Conservation (phyloP, 1,140 invertebrate species). For the Cydia amplana region DNA sequence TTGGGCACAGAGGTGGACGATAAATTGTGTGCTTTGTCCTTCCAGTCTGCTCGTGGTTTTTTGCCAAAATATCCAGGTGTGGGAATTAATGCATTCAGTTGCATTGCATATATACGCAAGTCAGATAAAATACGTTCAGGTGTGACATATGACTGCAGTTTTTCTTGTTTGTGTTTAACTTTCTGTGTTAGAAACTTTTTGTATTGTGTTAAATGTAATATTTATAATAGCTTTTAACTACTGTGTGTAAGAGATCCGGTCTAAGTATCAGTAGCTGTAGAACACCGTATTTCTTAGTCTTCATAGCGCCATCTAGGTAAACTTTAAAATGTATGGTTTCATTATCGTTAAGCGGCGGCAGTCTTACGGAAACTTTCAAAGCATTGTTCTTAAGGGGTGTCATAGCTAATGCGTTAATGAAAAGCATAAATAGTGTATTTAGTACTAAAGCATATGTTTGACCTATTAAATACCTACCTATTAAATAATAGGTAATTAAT, state of each 20-base stretch:
- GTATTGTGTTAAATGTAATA: background rate
- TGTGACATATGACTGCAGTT: background rate
- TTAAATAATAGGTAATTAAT: no score
- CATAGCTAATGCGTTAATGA: background rate
- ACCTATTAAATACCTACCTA: no score
- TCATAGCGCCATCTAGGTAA: background rate
- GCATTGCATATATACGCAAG: conserved; percentile 8
- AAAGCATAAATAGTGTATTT: background rate
- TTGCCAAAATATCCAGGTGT: conserved; percentile 34
- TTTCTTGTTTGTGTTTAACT: background rate
- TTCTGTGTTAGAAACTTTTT: background rate
- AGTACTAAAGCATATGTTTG: no score
- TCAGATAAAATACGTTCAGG: background rate
- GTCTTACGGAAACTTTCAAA: conserved; percentile 1
- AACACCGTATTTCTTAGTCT: background rate
- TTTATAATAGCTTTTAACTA: background rate
- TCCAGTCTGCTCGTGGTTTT: conserved; percentile 54
- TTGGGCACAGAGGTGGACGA: conserved; percentile 61
- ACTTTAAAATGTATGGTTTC: conserved; percentile 5
- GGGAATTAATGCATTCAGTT: conserved; percentile 27
- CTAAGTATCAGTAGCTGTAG: background rate
- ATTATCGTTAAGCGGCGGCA: background rate
- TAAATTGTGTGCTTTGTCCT: conserved; percentile 71
- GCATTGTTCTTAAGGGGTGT: background rate
- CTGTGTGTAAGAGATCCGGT: no score